Base-by-base conservation (phyloP, 1,140 invertebrate species). In the Calephelis virginiensis region DNA sequence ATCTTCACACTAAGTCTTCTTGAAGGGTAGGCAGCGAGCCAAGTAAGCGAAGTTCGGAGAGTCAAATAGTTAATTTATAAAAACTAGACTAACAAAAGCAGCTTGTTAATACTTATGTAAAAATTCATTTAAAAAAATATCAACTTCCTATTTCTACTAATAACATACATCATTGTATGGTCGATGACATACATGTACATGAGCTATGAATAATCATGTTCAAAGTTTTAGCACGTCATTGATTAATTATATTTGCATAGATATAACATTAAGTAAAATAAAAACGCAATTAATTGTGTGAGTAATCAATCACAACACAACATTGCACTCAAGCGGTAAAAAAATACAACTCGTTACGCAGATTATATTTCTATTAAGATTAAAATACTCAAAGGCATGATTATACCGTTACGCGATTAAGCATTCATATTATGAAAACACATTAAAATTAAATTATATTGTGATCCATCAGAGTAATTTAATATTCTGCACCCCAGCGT, bases 391-490 rank as follows among this genome's bases (percentile, higher is more conserved):
- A 68, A 73, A 74, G 63, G 64, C 73, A 53, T 48, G 69, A 71
- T 76, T 68, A 76, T 75, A 78, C 46, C 68, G 74, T 78, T 75
- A 72, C 74, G 45, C 66, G 71, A 74, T 81, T 77, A 73, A 64
- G 78, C 72, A 75, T 79, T 78, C 73, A 78, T 75, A 71, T 85
- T 80, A 78, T 85, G 71, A 76, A 75, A 80, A 77, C 76, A 83
- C 77, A 87, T 87, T 87, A 87, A 85, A 82, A 83, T 82, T 78
- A 82, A 84, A 87, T 89, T 82, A 87, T 81, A 79, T 75, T 77
- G 78, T 73, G 74, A 87, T 89, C 84, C 79, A 87, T 89, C 86
- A 86, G 72, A 76, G 76, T 85, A 86, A 89, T 86, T 86, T 85
- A 86, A 85, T 85, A 82, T 83, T 79, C 77, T 72, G 63, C 61